phyloP scores from a whole-genome alignment of 2,888 invertebrate species.

The Dioctria linearis region DNA sequence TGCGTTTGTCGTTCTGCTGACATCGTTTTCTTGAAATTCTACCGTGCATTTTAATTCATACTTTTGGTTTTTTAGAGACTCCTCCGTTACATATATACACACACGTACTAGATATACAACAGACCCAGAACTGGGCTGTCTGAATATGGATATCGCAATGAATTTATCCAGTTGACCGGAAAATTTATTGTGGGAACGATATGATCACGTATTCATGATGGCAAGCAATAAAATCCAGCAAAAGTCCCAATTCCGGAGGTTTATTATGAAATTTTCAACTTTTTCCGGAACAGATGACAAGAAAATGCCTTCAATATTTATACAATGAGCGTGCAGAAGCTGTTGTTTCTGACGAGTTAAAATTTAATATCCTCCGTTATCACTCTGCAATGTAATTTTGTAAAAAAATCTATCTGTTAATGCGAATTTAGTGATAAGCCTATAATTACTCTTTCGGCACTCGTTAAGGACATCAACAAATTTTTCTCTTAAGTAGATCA shows the following conservation, averaged over 20 bases:
- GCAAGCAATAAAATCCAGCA: neutral
- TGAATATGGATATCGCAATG: neutral
- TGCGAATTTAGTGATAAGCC: too few species aligned
- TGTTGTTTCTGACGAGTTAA: too few species aligned
- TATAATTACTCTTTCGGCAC: too few species aligned
- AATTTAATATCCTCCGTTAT: too few species aligned
- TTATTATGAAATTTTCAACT: neutral
- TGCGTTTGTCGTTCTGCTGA: neutral
- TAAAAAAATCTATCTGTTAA: too few species aligned
- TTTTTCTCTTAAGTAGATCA: too few species aligned
- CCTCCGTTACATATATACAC: neutral
- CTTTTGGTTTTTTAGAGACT: neutral
- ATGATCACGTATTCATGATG: neutral
- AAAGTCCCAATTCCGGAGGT: neutral
- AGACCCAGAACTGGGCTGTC: neutral
- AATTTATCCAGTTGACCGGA: conserved; percentile 1
- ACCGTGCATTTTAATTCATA: neutral
- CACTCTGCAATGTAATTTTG: too few species aligned
- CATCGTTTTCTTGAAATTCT: neutral
- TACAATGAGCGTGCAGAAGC: too few species aligned
- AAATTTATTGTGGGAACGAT: conserved; percentile 10
- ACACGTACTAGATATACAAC: too few species aligned
- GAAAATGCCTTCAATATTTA: too few species aligned
- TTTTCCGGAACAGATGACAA: neutral
- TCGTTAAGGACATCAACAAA: too few species aligned